Evolutionary conservation across 2,888 invertebrate species (phyloP), one percentile per base, ranked within the genome.

Genomic region (Diachrysia chrysitis): DNA sequence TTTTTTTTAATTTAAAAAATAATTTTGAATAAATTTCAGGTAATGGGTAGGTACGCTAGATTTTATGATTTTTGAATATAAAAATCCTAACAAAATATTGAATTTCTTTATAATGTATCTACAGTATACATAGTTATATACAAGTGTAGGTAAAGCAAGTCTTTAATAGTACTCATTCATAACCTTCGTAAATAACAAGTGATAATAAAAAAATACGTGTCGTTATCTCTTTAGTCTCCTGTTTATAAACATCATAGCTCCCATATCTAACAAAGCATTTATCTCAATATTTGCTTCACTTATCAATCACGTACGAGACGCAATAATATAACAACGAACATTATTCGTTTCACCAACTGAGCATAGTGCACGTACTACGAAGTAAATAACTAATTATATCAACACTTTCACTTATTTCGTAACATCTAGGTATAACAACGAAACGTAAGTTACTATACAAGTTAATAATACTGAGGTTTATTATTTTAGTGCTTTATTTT

Each of bases 401-500:
- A 57, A 63, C 59, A 72, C 81, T 79, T 81, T 79, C 78, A 72
- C 72, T 32, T 4, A 10, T 74, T 73, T 69, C 73, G 51, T 69
- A 78, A 75, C 62, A 32, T 54, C 42, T 51, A n/a, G n/a, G n/a
- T n/a, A 25, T 73, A 69, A 69, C 58, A 60, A 29, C 32, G 14
- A 16, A 54, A 71, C 74, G 74, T 79, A 73, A 80, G 81, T 79
- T 58, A n/a, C 19, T 60, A 48, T 29, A 63, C 63, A n/a, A 66
- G 51, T 51, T 56, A n/a, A 16, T 35, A 61, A 63, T 51, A n/a
- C n/a, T n/a, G n/a, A 63, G 23, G 29, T 46, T 25, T 37, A 55
- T 25, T 37, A 55, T 29, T 46, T 10, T 35, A 19, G 32, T 51
- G 19, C 35, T 48, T 19, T 19, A 12, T 10, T 29, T 42, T 14